phyloP scores from a whole-genome alignment of 1,140 invertebrate species.

The Drosophila hydei region DNA sequence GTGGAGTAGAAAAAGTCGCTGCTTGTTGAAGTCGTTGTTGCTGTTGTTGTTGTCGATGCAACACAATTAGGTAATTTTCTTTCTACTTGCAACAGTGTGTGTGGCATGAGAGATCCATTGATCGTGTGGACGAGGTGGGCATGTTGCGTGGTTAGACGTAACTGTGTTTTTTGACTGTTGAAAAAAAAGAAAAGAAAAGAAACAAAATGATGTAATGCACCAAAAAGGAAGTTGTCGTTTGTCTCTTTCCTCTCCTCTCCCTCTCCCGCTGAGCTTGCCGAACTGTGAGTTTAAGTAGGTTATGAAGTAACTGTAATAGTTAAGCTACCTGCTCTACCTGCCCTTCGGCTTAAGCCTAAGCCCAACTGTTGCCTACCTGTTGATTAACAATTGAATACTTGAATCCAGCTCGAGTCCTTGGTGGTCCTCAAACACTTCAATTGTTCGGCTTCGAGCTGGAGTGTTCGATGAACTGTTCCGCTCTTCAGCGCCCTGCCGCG shows the following conservation, averaged over 20 bases:
- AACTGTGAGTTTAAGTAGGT: background rate
- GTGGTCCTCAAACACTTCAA: conserved; percentile 32
- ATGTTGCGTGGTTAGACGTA: conserved; percentile 63
- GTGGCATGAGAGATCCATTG: conserved; percentile 42
- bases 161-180: conserved; percentile 46
- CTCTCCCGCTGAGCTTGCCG: background rate
- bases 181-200: background rate
- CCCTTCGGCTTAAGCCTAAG: background rate
- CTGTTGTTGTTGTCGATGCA: conserved; percentile 59
- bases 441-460: conserved; percentile 32
- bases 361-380: conserved; percentile 32
- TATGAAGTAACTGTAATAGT: conserved; percentile 29
- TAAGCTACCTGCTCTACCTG: conserved; percentile 11
- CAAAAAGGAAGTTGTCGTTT: conserved; percentile 56
- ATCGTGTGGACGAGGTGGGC: conserved; percentile 31
- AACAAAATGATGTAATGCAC: conserved; percentile 56
- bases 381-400: conserved; percentile 12
- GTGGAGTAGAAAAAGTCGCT: conserved; percentile 72
- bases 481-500: conserved; percentile 22
- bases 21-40: conserved; percentile 59
- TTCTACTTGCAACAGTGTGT: conserved; percentile 51
- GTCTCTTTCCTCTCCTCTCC: background rate
- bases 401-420: background rate
- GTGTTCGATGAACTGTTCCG: conserved; percentile 12
- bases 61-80: conserved; percentile 83